phyloP scores from a whole-genome alignment of 2,113 vertebrate genomes.

The Halichoerus grypus region DNA sequence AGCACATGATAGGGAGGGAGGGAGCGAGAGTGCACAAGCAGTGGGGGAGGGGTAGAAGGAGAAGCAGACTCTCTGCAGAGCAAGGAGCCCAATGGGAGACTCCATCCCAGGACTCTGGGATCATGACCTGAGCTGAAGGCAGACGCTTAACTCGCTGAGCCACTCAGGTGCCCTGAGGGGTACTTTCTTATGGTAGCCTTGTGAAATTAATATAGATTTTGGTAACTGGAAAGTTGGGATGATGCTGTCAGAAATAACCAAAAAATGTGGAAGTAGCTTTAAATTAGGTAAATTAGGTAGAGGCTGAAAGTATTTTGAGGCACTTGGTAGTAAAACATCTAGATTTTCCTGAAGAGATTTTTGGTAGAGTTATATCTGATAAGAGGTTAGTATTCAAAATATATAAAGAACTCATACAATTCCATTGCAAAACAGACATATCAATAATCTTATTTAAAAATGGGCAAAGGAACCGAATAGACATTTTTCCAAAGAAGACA shows the following conservation, averaged over 20 bases:
- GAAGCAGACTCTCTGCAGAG: too few species aligned
- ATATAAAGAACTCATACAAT: background rate
- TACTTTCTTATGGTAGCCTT: background rate
- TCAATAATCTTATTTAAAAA: background rate
- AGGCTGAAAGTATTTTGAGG: background rate
- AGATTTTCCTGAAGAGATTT: background rate
- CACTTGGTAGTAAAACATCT: background rate
- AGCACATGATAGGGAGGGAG: too few species aligned
- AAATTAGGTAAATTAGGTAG: background rate
- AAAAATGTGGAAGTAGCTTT: background rate
- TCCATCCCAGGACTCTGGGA: too few species aligned
- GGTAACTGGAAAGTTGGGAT: background rate
- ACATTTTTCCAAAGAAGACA: background rate
- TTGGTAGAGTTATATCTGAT: background rate
- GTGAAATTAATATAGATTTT: background rate
- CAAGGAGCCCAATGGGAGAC: rapidly evolving
- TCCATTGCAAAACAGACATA: background rate
- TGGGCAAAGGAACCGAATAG: background rate
- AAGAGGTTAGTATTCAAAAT: background rate
- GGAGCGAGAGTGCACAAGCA: too few species aligned
- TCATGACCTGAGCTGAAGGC: too few species aligned
- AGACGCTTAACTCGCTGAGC: too few species aligned
- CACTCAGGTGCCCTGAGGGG: too few species aligned
- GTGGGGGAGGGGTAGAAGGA: too few species aligned
- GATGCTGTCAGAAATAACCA: background rate